These are phyloP conservation scores for Drosophila santomea DNA, from an alignment of 1,140 invertebrate species.

Conservation along the genomic window DNA sequence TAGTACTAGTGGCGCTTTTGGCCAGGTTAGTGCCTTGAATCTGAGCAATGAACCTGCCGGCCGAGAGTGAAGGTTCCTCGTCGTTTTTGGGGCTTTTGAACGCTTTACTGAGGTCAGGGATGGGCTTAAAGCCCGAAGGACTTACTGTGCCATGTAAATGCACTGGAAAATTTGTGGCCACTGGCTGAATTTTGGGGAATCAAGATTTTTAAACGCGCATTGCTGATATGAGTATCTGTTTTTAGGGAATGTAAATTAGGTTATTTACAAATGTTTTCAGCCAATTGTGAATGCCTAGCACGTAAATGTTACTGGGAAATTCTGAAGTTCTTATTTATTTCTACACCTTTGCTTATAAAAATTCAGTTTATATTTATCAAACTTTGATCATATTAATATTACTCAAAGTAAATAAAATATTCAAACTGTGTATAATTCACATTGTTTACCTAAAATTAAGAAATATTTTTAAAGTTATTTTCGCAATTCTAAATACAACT, in stretches of 20 bases:
- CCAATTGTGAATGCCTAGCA: not conserved
- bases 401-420: no score
- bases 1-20: slow-evolving; percentile 45
- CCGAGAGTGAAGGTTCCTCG: slow-evolving; percentile 36
- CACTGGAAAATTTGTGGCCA: slow-evolving; percentile 3
- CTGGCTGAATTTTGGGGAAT: not conserved
- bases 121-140: slow-evolving; percentile 35
- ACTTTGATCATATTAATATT: no score
- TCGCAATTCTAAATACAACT: no score
- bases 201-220: not conserved
- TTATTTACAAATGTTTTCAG: not conserved
- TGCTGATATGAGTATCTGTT: not conserved
- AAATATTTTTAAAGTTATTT: no score
- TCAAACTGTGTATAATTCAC: no score
- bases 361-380: no score
- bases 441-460: no score
- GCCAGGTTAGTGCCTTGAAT: slow-evolving; percentile 64
- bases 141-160: not conserved
- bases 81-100: slow-evolving; percentile 36
- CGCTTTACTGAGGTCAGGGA: slow-evolving; percentile 48
- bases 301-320: not conserved
- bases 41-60: slow-evolving; percentile 63
- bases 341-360: not conserved
- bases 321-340: not conserved
- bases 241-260: not conserved